Evolutionary conservation across 2,797 vertebrate genomes (phyloP), one percentile per base, ranked within the genome.

Genomic region (Onychomys arenicola): DNA sequence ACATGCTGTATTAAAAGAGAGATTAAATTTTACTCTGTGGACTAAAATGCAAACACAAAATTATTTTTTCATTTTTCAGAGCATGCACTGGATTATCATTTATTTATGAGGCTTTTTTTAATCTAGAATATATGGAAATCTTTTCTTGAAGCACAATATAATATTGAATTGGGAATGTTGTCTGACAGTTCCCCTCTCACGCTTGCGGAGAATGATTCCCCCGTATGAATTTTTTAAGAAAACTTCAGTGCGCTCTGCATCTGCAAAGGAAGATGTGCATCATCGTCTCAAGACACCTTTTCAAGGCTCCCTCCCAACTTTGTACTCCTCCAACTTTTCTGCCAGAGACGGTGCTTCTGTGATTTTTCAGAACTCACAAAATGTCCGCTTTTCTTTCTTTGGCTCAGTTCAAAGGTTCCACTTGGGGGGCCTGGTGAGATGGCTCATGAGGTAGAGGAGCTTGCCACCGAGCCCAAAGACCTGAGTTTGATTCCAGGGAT

Each of bases 81-180:
- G 98, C 99, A 99, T 99, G 99, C 98, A 98, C 98, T 98, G 98
- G 99, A 99, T 99, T 99, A 99, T 99, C 98, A 99, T 99, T 99
- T 99, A 99, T 99, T 99, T 99, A 99, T 99, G 99, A 99, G 99
- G 92, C 98, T 98, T 99, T 98, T 98, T 99, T 98, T 98, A 98
- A 99, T 99, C 99, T 99, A 98, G 99, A 99, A 99, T 99, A 99
- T 99, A 99, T 99, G 99, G 99, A 99, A 99, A 99, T 99, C 98
- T 98, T 99, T 99, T 99, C 99, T 99, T 99, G 99, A 99, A 98
- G 98, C 98, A 98, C 98, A 99, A 98, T 99, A 98, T 99, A 98
- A 99, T 99, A 99, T 99, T 99, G 98, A 98, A 98, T 98, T 98
- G 98, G 98, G 98, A 98, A 99, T 98, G 98, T 98, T 98, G 98